Evolutionary conservation across 2,113 vertebrate species (phyloP).

Genomic region (Trematomus loennbergii): DNA sequence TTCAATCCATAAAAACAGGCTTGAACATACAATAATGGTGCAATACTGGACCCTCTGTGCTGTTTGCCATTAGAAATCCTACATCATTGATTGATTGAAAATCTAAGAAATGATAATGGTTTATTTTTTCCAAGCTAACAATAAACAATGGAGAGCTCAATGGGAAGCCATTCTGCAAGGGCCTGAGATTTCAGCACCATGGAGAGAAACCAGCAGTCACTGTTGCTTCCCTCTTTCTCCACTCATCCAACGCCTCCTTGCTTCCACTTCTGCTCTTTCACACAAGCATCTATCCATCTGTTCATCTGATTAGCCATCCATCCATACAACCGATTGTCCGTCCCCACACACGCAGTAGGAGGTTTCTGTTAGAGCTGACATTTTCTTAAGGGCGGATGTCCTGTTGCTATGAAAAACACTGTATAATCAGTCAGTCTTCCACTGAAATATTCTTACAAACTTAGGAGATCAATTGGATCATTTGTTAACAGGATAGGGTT

Average conservation of each 20-base stretch:
- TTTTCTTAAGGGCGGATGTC: constrained; percentile 6
- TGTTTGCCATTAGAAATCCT: not conserved
- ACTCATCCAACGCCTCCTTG: constrained; percentile 10
- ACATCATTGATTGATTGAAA: not conserved
- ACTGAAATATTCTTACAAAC: not conserved
- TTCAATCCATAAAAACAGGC: not conserved
- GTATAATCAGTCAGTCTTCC: not conserved
- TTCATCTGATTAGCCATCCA: constrained; percentile 31
- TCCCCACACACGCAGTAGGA: constrained; percentile 8
- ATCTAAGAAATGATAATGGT: no score
- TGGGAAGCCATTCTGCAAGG: not conserved
- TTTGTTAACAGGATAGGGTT: not conserved
- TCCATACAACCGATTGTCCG: constrained; percentile 14
- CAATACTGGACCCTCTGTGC: not conserved
- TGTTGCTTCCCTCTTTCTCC: constrained; percentile 13
- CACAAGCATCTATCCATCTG: constrained; percentile 34
- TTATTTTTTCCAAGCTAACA: not conserved
- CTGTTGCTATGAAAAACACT: constrained; percentile 47
- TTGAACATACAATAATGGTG: not conserved
- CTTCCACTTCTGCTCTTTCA: constrained; percentile 25
- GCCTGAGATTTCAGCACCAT: constrained; percentile 61
- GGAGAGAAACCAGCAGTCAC: constrained; percentile 50
- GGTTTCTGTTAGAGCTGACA: not conserved
- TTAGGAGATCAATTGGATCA: not conserved
- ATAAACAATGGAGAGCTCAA: not conserved